A percentile compares a stretch with the other conserved stretches of the same genome.
Evolutionary conservation across 2,113 vertebrate species (phyloP).

Genomic region (Telmatochromis sp.): DNA sequence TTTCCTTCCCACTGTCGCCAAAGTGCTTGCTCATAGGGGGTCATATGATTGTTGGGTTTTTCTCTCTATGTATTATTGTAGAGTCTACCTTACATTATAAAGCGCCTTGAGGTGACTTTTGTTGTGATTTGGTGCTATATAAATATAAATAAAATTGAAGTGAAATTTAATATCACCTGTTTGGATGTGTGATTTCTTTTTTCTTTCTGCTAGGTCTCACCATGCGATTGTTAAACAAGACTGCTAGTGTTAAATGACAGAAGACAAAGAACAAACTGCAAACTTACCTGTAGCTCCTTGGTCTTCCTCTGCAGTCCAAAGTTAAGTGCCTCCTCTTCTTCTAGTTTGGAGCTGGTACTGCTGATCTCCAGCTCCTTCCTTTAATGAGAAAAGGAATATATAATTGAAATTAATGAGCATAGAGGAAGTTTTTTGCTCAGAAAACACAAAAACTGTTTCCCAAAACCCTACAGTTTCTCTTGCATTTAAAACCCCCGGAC

Average conservation of each 20-base stretch:
- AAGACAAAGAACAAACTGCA: not conserved
- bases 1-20: not conserved
- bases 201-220: not conserved
- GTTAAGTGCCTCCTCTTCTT: slow-evolving; percentile 66
- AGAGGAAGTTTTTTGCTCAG: not conserved
- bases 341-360: slow-evolving; percentile 57
- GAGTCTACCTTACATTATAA: fast-evolving
- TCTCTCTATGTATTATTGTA: not conserved
- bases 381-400: not conserved
- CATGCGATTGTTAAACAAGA: not conserved
- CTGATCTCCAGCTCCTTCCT: slow-evolving; percentile 75
- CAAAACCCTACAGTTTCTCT: not conserved
- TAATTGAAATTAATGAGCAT: not conserved
- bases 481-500: fast-evolving
- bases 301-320: slow-evolving; percentile 65
- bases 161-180: not conserved
- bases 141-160: not conserved
- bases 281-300: slow-evolving; percentile 69
- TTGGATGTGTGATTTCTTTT: not conserved
- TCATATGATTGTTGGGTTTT: not conserved
- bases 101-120: fast-evolving
- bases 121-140: fast-evolving
- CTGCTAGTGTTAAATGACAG: not conserved
- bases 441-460: not conserved
- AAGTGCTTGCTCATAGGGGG: not conserved